These are phyloP conservation scores for Gasterosteus aculeatus DNA, from an alignment of 2,113 vertebrate genomes.

Conservation along the genomic window DNA sequence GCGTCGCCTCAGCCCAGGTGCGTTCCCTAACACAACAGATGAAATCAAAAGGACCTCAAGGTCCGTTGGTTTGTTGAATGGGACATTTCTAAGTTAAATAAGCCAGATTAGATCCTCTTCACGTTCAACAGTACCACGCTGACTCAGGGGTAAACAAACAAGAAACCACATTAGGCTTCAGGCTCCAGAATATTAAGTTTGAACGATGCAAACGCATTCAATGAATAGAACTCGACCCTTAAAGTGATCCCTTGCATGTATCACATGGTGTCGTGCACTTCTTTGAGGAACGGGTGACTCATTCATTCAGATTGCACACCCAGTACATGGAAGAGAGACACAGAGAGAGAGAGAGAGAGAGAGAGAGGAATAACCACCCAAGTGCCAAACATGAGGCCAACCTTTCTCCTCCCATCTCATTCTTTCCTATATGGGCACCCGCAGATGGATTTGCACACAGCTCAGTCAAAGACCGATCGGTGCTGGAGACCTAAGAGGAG, in stretches of 20 bases:
- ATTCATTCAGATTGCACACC: slow-evolving; percentile 57
- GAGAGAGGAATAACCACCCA: slow-evolving; percentile 36
- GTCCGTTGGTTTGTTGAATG: not conserved
- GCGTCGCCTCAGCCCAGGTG: too few species aligned
- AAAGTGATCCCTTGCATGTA: slow-evolving; percentile 13
- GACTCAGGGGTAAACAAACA: not conserved
- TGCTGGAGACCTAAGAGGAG: not conserved
- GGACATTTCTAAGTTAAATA: not conserved
- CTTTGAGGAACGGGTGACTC: slow-evolving; percentile 57
- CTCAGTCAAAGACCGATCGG: slow-evolving; percentile 25
- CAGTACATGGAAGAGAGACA: slow-evolving; percentile 13
- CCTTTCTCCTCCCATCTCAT: slow-evolving; percentile 75
- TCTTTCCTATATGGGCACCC: slow-evolving; percentile 75
- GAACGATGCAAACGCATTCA: not conserved
- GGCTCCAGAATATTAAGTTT: not conserved
- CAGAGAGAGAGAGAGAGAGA: slow-evolving; percentile 9
- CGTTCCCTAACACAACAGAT: not conserved
- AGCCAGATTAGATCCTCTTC: not conserved
- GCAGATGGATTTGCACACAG: slow-evolving; percentile 42
- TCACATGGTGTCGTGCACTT: slow-evolving; percentile 28
- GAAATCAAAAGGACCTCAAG: not conserved
- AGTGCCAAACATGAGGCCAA: slow-evolving; percentile 66
- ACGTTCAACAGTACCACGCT: not conserved
- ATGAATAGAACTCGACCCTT: not conserved
- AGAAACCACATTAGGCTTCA: not conserved